A percentile compares a stretch with the other conserved stretches of the same genome.
Evolutionary conservation across 2,797 vertebrate genomes (phyloP).

Genomic region (Myotis vivesi): DNA sequence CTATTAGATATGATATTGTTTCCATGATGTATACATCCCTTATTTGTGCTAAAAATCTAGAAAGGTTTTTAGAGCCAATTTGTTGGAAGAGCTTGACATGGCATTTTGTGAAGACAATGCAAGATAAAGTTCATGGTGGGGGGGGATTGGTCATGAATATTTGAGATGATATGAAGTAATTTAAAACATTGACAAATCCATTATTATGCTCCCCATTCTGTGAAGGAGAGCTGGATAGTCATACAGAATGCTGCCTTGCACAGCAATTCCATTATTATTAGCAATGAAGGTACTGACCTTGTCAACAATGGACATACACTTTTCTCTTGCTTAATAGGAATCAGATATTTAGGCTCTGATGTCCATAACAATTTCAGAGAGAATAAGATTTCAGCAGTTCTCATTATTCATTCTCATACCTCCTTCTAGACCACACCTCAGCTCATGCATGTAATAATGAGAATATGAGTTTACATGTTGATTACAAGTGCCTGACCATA

Average conservation of each 20-base stretch:
- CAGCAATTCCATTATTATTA: background rate
- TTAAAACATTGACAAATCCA: slow-evolving; percentile 20
- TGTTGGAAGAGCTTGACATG: slow-evolving; percentile 25
- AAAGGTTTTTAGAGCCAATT: background rate
- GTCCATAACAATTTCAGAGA: background rate
- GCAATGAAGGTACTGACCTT: slow-evolving; percentile 45
- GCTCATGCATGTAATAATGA: background rate
- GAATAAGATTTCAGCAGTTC: background rate
- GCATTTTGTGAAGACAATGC: slow-evolving; percentile 36
- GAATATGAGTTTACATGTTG: background rate
- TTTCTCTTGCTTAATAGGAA: slow-evolving; percentile 3
- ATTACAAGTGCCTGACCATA: background rate
- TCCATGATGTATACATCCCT: background rate
- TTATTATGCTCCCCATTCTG: slow-evolving; percentile 15
- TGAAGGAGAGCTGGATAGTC: slow-evolving; percentile 52
- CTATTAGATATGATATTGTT: no score
- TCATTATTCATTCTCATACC: background rate
- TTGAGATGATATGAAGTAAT: slow-evolving; percentile 38
- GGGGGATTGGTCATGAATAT: slow-evolving; percentile 54
- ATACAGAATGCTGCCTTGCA: background rate
- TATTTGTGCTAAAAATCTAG: slow-evolving; percentile 14
- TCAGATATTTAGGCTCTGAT: background rate
- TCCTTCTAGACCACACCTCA: background rate
- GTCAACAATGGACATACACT: background rate
- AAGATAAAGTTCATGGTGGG: slow-evolving; percentile 44